Base-by-base conservation (phyloP, 2,113 vertebrate genomes). In the Brachyhypopomus gauderio region DNA sequence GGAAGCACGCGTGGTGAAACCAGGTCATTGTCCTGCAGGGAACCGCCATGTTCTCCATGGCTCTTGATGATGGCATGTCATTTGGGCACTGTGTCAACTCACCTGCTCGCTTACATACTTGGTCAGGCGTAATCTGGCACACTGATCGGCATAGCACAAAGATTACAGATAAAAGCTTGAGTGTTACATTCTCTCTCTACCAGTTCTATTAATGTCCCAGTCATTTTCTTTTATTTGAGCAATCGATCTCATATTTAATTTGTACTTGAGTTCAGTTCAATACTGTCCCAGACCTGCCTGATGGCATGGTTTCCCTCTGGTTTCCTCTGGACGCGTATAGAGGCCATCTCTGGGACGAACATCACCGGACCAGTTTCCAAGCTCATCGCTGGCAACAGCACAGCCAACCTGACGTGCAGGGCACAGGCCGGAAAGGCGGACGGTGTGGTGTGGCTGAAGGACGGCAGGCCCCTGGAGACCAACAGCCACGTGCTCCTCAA, bases 371-470 rank as follows among this genome's bases (percentile, higher is more conserved):
- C 91, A 0, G 0, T 23, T 0, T 41, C 0, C 0, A 6, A 4
- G 6, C 89, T 93, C 48, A 67, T 92, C 0, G 91, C 90, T 5
- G 86, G 85, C 0, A 90, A 89, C 83, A 85, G 87, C 82, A 27
- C 86, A 0, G 88, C 89, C n/a, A 91, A 88, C 80, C 78, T 94
- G 23, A 92, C 77, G 76, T 93, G 93, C 87, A 41, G 7, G 62
- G 88, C 81, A 0, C 25, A 3, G 0, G 16, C 48, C 0, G 92
- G 91, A 6, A 69, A 1, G 0, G 81, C 85, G 16, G 14, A 14
- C 5, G 19, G 11, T 0, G 0, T 3, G 5, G 2, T 9, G 0
- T 94, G 93, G 93, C 1, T 72, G 3, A 93, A 91, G 55, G 78
- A 90, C 8, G 80, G 62, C 0, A 8, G 67, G 0, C 0, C 67